Percentiles rank a stretch among this genome's conserved stretches.
phyloP scores from a whole-genome alignment of 2,888 invertebrate genomes.

The Cerastoderma edule region DNA sequence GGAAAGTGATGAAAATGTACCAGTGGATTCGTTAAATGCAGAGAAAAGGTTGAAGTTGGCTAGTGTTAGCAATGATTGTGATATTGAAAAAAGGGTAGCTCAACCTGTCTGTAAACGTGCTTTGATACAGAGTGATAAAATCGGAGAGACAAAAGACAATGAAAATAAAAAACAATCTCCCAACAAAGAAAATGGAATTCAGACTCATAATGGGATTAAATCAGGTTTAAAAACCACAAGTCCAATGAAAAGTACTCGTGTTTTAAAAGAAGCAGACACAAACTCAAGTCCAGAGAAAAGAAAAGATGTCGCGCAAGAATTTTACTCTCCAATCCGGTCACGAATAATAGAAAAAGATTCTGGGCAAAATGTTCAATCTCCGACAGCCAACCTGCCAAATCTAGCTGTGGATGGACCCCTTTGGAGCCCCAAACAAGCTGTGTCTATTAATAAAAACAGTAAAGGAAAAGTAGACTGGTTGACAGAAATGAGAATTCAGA shows the following conservation, averaged over 20 bases:
- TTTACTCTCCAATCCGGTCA: constrained; percentile 31
- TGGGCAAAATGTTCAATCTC: constrained; percentile 50
- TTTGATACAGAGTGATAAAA: background rate
- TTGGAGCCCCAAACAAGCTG: constrained; percentile 29
- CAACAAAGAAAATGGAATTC: constrained; percentile 3
- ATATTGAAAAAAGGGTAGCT: background rate
- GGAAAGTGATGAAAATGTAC: background rate
- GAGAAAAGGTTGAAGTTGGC: constrained; percentile 5
- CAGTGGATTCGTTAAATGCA: background rate
- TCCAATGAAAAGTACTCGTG: constrained; percentile 37
- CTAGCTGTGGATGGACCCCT: constrained; percentile 63
- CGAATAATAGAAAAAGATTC: constrained; percentile 18
- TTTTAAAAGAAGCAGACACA: constrained; percentile 35
- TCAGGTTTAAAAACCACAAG: constrained; percentile 13
- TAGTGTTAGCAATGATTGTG: background rate
- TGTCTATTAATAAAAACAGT: constrained; percentile 35
- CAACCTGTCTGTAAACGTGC: constrained; percentile 3
- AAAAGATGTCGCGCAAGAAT: constrained; percentile 20
- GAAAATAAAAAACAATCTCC: background rate
- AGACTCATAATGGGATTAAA: too few relatives aligned
- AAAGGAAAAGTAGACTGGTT: constrained; percentile 68
- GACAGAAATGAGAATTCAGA: constrained; percentile 65
- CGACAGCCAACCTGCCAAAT: constrained; percentile 71
- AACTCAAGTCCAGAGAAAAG: constrained; percentile 51
- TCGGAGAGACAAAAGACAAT: background rate